Conservation (phyloP, 2,888 invertebrate genomes). For the Epistrophe eligans region DNA sequence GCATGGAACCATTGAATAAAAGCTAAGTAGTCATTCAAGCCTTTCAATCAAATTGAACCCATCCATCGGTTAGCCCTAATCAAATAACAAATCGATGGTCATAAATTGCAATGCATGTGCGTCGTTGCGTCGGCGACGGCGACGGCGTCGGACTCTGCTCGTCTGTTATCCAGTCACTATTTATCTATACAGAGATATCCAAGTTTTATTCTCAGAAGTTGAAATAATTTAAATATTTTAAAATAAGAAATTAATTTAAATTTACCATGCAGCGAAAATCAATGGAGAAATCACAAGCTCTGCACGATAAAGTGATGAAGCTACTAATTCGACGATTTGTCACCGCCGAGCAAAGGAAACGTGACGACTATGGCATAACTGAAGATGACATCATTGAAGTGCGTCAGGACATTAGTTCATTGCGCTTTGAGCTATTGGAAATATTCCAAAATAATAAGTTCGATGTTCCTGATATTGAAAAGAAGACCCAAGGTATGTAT, state of each 20-base stretch:
- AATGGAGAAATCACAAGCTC: constrained; percentile 88
- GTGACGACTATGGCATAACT: constrained; percentile 95
- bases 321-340: constrained; percentile 95
- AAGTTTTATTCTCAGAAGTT: neutral
- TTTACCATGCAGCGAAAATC: constrained; percentile 87
- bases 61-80: constrained; percentile 18
- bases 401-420: constrained; percentile 97
- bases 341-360: constrained; percentile 93
- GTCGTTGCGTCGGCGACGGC: neutral
- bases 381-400: constrained; percentile 99
- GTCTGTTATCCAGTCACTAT: neutral
- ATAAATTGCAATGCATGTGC: constrained; percentile 61
- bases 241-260: constrained; percentile 73
- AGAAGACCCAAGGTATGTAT: constrained; percentile 84
- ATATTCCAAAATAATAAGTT: constrained; percentile 95
- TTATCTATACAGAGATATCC: neutral
- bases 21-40: neutral
- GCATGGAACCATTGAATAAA: neutral
- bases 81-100: constrained; percentile 62
- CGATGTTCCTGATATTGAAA: constrained; percentile 91
- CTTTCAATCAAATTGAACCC: constrained; percentile 21
- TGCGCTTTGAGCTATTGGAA: constrained; percentile 96
- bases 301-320: constrained; percentile 94
- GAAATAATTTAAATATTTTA: constrained; percentile 23
- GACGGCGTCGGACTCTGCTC: neutral